phyloP scores from a whole-genome alignment of 2,113 vertebrate species.

The Sakesphorus luctuosus region DNA sequence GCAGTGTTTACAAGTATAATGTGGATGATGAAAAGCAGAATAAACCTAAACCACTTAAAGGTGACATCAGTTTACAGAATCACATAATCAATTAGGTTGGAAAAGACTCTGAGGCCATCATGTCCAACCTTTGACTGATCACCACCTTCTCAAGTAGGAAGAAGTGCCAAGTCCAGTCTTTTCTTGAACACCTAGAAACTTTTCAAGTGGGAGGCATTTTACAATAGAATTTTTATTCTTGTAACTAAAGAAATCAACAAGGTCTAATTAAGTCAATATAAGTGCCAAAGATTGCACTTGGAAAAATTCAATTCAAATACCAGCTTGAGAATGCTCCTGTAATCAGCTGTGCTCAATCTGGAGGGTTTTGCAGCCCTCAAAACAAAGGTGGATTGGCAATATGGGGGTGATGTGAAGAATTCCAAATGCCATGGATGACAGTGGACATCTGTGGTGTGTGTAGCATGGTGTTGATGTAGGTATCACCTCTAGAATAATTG shows the following conservation, averaged over 20 bases:
- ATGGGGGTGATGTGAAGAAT: not conserved
- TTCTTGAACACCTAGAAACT: not conserved
- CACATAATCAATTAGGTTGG: not conserved
- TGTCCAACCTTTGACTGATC: not conserved
- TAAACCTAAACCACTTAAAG: not conserved
- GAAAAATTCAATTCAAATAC: not conserved
- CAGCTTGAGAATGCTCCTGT: not conserved
- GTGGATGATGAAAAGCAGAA: not conserved
- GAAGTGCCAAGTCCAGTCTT: not conserved
- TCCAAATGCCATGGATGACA: not conserved
- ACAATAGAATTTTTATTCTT: not conserved
- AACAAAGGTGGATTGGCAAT: not conserved
- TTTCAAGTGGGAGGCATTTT: not conserved
- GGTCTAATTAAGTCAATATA: not conserved
- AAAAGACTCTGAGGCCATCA: rapidly evolving
- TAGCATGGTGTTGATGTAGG: not conserved
- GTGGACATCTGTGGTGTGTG: not conserved
- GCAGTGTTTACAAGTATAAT: not conserved
- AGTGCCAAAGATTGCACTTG: not conserved
- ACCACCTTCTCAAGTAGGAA: not conserved
- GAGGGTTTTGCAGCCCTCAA: not conserved
- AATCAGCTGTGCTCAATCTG: not conserved
- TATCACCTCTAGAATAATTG: not conserved
- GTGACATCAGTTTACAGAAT: not conserved
- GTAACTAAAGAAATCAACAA: not conserved